Evolutionary conservation across 2,113 vertebrate genomes (phyloP).

Genomic region (Daubentonia madagascariensis): DNA sequence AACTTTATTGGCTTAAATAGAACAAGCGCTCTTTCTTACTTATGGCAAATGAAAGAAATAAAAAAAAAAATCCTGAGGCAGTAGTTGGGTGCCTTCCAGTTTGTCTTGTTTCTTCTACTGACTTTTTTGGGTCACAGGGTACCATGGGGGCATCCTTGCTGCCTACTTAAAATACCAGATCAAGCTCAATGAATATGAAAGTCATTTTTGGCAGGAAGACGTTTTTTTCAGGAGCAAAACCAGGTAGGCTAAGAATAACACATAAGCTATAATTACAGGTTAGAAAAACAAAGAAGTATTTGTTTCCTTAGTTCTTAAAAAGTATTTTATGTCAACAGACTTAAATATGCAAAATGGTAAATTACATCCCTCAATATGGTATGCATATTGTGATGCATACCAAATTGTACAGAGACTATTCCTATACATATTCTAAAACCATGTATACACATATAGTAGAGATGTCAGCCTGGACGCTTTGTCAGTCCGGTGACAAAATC

Average conservation of each 20-base stretch:
- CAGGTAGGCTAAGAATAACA: neutral
- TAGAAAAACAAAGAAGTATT: neutral
- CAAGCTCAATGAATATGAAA: neutral
- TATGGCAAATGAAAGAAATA: constrained; percentile 12
- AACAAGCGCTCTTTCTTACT: constrained; percentile 27
- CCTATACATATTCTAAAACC: neutral
- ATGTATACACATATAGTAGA: neutral
- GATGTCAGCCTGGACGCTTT: neutral
- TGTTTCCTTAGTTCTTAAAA: neutral
- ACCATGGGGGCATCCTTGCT: accelerated
- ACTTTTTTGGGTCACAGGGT: neutral
- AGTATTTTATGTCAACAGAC: neutral
- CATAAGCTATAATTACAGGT: neutral
- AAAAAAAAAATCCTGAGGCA: neutral
- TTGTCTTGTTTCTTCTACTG: neutral
- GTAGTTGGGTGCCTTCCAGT: neutral
- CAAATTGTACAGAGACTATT: neutral
- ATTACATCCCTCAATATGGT: neutral
- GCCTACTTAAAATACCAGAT: neutral
- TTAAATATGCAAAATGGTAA: neutral
- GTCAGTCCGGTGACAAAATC: neutral
- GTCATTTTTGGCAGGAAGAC: neutral
- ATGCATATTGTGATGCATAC: accelerated
- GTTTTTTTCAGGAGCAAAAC: neutral
- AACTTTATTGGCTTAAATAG: constrained; percentile 41